A percentile compares a stretch with the other conserved stretches of the same genome.
Conservation (phyloP, 2,113 vertebrate genomes). For the Capricornis sumatraensis region DNA sequence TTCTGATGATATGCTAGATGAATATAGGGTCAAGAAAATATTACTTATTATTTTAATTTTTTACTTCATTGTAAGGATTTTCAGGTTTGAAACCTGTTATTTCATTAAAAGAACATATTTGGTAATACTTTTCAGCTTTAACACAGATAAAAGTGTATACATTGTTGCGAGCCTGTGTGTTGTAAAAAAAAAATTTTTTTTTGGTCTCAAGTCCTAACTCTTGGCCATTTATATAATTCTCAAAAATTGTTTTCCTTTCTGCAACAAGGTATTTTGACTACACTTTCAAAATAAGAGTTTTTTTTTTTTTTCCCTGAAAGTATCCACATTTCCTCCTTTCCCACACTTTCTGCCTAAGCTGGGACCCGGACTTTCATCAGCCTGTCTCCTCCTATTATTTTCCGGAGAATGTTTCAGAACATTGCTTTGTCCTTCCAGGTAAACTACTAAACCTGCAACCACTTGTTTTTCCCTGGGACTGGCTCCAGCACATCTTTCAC, state of each 20-base stretch:
- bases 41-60: background rate
- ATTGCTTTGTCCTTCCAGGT: background rate
- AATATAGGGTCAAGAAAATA: background rate
- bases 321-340: constrained; percentile 26
- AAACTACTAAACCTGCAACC: background rate
- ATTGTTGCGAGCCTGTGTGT: background rate
- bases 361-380: constrained; percentile 36
- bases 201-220: constrained; percentile 3
- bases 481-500: background rate
- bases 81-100: background rate
- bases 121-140: background rate
- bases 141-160: background rate
- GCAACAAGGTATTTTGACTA: constrained; percentile 34
- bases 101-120: background rate
- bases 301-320: background rate
- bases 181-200: background rate
- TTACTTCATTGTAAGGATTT: background rate
- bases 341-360: constrained; percentile 29
- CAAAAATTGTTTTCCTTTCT: constrained; percentile 41
- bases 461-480: background rate
- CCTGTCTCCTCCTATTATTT: constrained; percentile 27
- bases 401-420: background rate
- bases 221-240: background rate
- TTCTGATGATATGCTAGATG: background rate
- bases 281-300: background rate